A percentile compares a stretch with the other conserved stretches of the same genome.
Evolutionary conservation across 35 echinoderm and acorn worm genomes (phyloP).

Genomic region (Apostichopus californicus): DNA sequence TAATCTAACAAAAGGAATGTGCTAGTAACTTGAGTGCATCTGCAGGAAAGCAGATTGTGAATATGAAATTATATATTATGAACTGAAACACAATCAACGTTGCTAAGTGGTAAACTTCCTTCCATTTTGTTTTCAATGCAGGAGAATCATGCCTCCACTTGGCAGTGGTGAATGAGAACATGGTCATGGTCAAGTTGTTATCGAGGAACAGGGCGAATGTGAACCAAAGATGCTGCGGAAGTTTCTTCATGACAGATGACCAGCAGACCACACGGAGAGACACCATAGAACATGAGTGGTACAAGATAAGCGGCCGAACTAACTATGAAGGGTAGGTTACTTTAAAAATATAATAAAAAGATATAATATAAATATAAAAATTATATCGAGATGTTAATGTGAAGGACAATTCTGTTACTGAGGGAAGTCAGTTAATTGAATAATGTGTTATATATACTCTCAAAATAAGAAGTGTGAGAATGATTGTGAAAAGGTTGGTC

Average conservation of each 20-base stretch:
- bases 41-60: too few species aligned
- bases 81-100: too few species aligned
- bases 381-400: too few species aligned
- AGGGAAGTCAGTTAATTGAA: too few species aligned
- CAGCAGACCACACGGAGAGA: slow-evolving; percentile 70
- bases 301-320: slow-evolving; percentile 67
- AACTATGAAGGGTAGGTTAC: slow-evolving; percentile 90
- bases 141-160: slow-evolving; percentile 92
- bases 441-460: too few species aligned
- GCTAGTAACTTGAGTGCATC: too few species aligned
- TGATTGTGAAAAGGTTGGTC: too few species aligned
- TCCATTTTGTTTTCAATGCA: not conserved
- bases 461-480: too few species aligned
- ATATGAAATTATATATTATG: too few species aligned
- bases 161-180: slow-evolving; percentile 95
- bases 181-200: slow-evolving; percentile 82
- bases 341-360: not conserved
- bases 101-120: not conserved
- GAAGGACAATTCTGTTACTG: too few species aligned
- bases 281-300: slow-evolving; percentile 67
- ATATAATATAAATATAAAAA: too few species aligned
- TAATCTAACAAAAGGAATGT: too few species aligned
- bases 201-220: slow-evolving; percentile 67
- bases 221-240: slow-evolving; percentile 79
- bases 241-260: slow-evolving; percentile 84